Evolutionary conservation across 2,797 vertebrate species (phyloP), one percentile per base, ranked within the genome.

Genomic region (Tinamus major): DNA sequence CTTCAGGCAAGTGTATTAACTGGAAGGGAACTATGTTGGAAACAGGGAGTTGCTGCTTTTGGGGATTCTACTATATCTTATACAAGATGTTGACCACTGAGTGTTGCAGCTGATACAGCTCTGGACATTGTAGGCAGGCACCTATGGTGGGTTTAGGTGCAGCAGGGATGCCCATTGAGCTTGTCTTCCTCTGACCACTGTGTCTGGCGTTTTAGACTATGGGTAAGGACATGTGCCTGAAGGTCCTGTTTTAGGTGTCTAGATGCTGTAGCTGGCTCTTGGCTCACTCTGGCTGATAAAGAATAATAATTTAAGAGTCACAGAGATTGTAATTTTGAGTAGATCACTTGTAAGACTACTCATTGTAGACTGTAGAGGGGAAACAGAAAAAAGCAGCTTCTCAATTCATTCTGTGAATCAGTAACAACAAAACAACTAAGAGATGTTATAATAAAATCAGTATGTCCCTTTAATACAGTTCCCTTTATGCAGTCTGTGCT

Each of bases 61-160:
- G 18, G 33, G 56, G 23, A 8, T 79, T 70, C 20, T 0, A 2
- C n/a, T 59, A 1, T 8, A 10, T 16, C 51, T 44, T 11, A 17
- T 51, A 16, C 3, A 7, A 42, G 59, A n/a, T 46, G 24, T 33
- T 56, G 79, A 35, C 46, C 21, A 48, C 69, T 44, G 2, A 1
- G 1, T 19, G 23, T 12, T 29, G 5, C n/a, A 10, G 15, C 39
- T 46, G 23, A 21, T 49, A 29, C 37, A 68, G 10, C 48, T 61
- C 48, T 46, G 80, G 42, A 31, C 41, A 20, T 15, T 1, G 3
- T 29, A 4, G 1, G 11, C n/a, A 59, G 46, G 27, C 41, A 61
- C 62, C 27, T 49, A 9, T 21, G 26, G 24, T 3, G 26, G 29
- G 23, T 37, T 59, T 59, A 72, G 44, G 39, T n/a, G 23, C 49